Percentiles rank a stretch among this genome's conserved stretches.
These are phyloP conservation scores for Polyommatus icarus DNA, from an alignment of 2,888 invertebrate genomes.

Conservation along the genomic window DNA sequence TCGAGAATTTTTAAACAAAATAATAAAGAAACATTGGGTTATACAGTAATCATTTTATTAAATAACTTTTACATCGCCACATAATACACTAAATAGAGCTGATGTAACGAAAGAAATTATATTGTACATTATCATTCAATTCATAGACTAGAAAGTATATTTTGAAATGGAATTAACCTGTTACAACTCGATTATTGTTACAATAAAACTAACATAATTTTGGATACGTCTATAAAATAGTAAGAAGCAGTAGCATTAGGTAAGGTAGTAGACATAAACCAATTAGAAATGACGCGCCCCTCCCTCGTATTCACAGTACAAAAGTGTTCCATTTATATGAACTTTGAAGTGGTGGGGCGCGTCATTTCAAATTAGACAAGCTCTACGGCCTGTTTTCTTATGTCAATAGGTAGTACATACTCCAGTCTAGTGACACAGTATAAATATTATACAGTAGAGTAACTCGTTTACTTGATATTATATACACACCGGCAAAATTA, in stretches of 20 bases:
- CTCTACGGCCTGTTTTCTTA: no score
- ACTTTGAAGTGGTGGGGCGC: no score
- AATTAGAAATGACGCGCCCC: no score
- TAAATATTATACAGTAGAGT: neutral
- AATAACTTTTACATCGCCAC: constrained; percentile 18
- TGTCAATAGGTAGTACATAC: no score
- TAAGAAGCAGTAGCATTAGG: neutral
- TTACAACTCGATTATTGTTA: neutral
- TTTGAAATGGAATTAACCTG: neutral
- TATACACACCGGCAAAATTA: no score
- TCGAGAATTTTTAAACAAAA: neutral
- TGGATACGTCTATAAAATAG: neutral
- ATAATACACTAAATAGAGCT: constrained; percentile 18
- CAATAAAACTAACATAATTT: neutral
- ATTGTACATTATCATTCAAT: constrained; percentile 1
- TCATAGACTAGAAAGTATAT: constrained; percentile 25
- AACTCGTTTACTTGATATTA: neutral
- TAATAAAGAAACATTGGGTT: neutral
- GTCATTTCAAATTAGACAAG: no score
- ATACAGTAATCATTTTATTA: constrained; percentile 24
- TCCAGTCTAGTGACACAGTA: neutral
- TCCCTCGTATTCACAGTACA: no score
- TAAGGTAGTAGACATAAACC: no score
- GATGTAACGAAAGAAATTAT: neutral
- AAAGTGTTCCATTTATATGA: no score